Evolutionary conservation across 2,113 vertebrate species (phyloP).

Genomic region (Gorsachius goisagi): DNA sequence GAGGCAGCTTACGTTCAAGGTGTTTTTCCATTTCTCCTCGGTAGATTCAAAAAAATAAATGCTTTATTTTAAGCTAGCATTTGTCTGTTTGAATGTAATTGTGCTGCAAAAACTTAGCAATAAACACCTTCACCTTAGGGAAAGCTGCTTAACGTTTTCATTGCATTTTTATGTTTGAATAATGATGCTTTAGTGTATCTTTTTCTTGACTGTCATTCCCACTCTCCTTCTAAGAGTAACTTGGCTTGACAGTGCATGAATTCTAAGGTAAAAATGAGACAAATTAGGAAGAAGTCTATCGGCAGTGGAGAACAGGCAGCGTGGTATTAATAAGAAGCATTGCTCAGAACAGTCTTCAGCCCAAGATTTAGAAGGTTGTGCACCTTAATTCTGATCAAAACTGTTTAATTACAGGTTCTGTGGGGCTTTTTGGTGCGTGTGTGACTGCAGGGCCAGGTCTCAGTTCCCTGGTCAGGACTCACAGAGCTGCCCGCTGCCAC

Average conservation of each 20-base stretch:
- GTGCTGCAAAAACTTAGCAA: constrained; percentile 39
- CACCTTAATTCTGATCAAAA: not conserved
- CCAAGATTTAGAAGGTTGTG: not conserved
- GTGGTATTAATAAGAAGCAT: not conserved
- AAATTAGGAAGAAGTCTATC: constrained; percentile 16
- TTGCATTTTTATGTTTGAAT: constrained; percentile 69
- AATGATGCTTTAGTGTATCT: constrained; percentile 64
- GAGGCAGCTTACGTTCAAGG: not conserved
- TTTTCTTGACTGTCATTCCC: constrained; percentile 60
- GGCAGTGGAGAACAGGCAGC: not conserved
- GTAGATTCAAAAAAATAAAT: not conserved
- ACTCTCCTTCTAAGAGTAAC: constrained; percentile 44
- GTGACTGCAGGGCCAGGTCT: not conserved
- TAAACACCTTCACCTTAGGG: constrained; percentile 53
- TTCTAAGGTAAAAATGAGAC: constrained; percentile 55
- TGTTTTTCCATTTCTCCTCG: constrained; percentile 1
- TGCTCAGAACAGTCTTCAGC: not conserved
- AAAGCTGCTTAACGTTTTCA: constrained; percentile 65
- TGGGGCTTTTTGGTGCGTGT: not conserved
- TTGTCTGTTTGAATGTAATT: constrained; percentile 48
- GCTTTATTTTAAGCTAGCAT: not conserved
- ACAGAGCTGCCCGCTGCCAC: fast-evolving
- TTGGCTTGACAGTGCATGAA: constrained; percentile 47
- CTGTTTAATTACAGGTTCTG: not conserved
- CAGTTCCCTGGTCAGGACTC: not conserved